Evolutionary conservation across 1,140 invertebrate genomes (phyloP), one percentile per base, ranked within the genome.

Genomic region (Drosophila guanche): DNA sequence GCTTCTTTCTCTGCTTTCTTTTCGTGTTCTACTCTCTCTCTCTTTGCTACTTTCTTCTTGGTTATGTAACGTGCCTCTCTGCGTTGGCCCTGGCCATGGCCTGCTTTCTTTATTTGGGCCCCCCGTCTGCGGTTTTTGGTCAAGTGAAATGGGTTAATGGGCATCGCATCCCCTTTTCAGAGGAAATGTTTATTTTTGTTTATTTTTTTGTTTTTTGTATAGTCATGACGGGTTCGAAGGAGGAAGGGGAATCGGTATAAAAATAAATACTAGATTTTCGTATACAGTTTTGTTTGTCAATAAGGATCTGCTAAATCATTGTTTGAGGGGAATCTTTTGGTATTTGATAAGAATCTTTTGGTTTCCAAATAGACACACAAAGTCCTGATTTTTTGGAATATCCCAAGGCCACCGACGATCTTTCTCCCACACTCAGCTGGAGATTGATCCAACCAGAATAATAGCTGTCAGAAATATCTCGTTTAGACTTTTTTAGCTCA

Each of bases 141-240:
- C 62, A 76, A 79, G 74, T 69, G 65, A 85, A 85, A 85, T 85
- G 73, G 81, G 80, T 85, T 85, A 85, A 79, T 85, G 55, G 81
- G 48, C 59, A 65, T 27, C 27, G 45, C 62, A 65, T 27, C 27
- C 45, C 50, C 33, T 56, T 71, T 65, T 72, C 20, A 40, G 43
- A 14, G 58, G 40, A 55, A 53, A 47, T 63, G 41, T 72, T 58
- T 79, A 23, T 52, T 50, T 53, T 20, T 40, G 25, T 57, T 25
- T 62, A 43, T 54, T 27, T 6, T 51, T 5, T 10, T 25, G 45
- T 55, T 41, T 63, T 48, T 16, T n/a, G 1, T 37, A 37, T 10
- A 37, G 33, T 37, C 33, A 37, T 1, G 10, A 37, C 10, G 29
- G 0, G 3, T 10, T 33, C 3, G 29, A 29, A 6, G 27, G 27